phyloP scores from a whole-genome alignment of 2,113 vertebrate genomes.

The Syngnathoides biaculeatus region DNA sequence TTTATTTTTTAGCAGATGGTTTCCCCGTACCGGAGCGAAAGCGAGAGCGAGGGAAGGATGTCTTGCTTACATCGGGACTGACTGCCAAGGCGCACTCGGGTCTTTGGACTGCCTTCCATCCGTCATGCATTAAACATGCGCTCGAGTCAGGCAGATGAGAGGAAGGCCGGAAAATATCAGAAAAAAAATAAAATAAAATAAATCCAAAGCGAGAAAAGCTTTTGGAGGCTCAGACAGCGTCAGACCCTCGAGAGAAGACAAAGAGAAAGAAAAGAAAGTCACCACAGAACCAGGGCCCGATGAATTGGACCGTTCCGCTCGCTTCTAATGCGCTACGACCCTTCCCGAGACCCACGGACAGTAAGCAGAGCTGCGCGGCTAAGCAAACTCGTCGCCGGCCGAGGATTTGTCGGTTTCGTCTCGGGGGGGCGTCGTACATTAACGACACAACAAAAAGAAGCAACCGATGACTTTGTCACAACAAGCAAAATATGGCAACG shows the following conservation, averaged over 20 bases:
- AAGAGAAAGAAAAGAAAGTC: neutral
- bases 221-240: neutral
- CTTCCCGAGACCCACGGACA: constrained; percentile 32
- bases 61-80: constrained; percentile 18
- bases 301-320: no score
- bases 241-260: constrained; percentile 4
- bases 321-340: no score
- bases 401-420: no score
- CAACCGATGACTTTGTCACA: no score
- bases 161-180: constrained; percentile 28
- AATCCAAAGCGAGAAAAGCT: no score
- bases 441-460: neutral
- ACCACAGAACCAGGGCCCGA: constrained; percentile 12
- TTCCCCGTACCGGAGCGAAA: neutral
- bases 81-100: constrained; percentile 51
- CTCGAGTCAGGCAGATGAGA: constrained; percentile 53
- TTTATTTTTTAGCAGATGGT: constrained; percentile 3
- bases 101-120: constrained; percentile 50
- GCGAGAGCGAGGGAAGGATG: constrained; percentile 1
- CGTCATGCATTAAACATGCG: constrained; percentile 72
- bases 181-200: constrained; percentile 2
- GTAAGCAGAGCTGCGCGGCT: constrained; percentile 39
- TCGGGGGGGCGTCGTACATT: no score
- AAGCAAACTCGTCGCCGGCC: neutral
- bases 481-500: no score